Base-by-base conservation (phyloP, 2,888 invertebrate genomes). In the Epinotia demarniana region DNA sequence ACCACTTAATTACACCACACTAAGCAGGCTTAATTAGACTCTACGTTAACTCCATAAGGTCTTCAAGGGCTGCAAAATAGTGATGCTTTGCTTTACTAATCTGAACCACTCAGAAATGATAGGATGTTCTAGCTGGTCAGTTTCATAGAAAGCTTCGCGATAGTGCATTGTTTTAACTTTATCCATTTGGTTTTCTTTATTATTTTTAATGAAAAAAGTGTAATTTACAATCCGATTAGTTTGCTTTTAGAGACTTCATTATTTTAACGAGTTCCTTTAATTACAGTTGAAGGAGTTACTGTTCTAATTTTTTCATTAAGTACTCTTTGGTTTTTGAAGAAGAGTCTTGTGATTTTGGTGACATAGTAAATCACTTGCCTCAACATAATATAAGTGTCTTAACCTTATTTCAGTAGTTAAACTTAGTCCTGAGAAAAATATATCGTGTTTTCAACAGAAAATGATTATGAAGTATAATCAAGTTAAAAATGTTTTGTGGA, bases 71-170 rank as follows among this genome's bases (percentile, higher is more conserved):
- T 66, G 23, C 27, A 53, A 5, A 66, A 12, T 43, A 43, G 18
- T 18, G 19, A 39, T 67, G 67, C 57, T 68, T 16, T 19, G 57
- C 0, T 55, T 53, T 58, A 57, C 4, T 2, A 46, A 53, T 70
- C 70, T 75, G 49, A 27, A 70, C 70, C 64, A 33, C 49, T 70
- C 23, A n/a, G 46, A 75, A 69, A 69, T 69, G 12, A 75, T 70
- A 64, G 57, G 39, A 19, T 16, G 46, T 16, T 69, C 19, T 57
- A 49, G n/a, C 61, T 46, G 57, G 70, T 49, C 69, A 64, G 58
- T 43, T 43, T 63, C 53, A 53, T 43, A 60, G 64, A 74, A 75
- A 70, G 64, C 64, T 70, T 27, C 18, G 60, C 46, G 18, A 58
- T 43, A 66, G 70, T 64, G 64, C 60, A 68, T 60, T 49, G 63